Percentiles rank a stretch among this genome's conserved stretches.
phyloP scores from a whole-genome alignment of 2,113 vertebrate species.

The Bubo scandiacus region DNA sequence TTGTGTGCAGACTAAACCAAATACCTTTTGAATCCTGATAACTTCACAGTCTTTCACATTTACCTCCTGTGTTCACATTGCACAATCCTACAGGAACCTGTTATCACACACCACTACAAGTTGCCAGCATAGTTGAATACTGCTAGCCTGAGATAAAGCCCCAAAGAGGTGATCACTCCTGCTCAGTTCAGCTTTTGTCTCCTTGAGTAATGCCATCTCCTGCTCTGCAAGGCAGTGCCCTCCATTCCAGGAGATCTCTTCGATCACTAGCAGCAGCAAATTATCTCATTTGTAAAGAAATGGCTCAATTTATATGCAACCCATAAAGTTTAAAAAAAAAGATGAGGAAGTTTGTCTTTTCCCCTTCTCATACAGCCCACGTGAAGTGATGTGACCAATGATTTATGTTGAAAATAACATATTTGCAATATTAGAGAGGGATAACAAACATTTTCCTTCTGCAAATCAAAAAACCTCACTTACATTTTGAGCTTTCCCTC shows the following conservation, averaged over 20 bases:
- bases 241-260: neutral
- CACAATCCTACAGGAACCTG: neutral
- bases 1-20: neutral
- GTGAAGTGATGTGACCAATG: neutral
- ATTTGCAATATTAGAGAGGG: neutral
- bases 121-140: rapidly evolving
- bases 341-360: neutral
- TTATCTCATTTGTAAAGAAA: neutral
- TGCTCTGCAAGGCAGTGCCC: neutral
- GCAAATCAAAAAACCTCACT: neutral
- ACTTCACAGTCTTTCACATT: neutral
- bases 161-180: neutral
- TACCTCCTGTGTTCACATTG: neutral
- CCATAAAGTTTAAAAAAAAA: neutral
- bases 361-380: neutral
- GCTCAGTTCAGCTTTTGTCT: neutral
- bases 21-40: neutral
- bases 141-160: neutral
- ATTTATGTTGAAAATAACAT: neutral
- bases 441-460: neutral
- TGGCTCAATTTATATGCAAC: neutral
- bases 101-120: neutral
- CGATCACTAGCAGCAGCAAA: neutral
- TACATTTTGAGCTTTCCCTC: neutral
- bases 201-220: neutral